Evolutionary conservation across 1,140 invertebrate species (phyloP), one percentile per base, ranked within the genome.

Genomic region (Ceratoteleas bidentatus): DNA sequence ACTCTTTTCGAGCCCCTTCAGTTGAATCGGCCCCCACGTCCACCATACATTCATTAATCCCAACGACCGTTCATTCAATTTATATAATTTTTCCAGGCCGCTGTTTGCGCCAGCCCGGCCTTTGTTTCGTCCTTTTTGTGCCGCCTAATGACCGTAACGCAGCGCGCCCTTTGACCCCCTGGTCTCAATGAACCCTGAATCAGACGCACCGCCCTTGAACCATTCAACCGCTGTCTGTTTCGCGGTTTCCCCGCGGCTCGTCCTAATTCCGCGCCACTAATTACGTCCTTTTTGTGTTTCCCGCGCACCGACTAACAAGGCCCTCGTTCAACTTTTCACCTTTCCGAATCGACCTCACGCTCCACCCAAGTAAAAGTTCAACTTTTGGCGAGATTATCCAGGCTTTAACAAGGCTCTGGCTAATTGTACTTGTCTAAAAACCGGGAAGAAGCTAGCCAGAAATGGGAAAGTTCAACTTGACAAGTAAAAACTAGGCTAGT

Each of bases 231-330:
- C 60, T 49, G 62, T 70, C 43, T 73, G 76, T 73, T 79, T 72
- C 49, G 24, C 50, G 57, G 52, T 56, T 79, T 79, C 66, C 40
- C 65, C 54, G 32, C 62, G 56, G 10, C 34, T 64, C 32, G 54
- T 73, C 57, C 61, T 61, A 74, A 80, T 73, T 73, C 64, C 43
- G 50, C 32, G 50, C 43, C 57, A 72, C 73, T 81, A 81, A 81
- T 81, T 76, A 76, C 58, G 76, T 36, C 15, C 65, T 75, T 66
- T 80, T 81, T 65, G 64, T 70, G 24, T 10, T 73, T 38, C 13
- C 3, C 49, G 34, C 38, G 54, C 40, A 14, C 24, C 10, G 52
- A 61, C 60, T 61, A 79, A 70, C 58, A 50, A 70, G 74, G 52
- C n/a, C 45, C 56, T 70, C 60, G 53, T 75, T 60, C 60, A 58